Percentiles rank a stretch among this genome's conserved stretches.
Evolutionary conservation across 2,888 invertebrate genomes (phyloP).

Genomic region (Syrphus vitripennis): DNA sequence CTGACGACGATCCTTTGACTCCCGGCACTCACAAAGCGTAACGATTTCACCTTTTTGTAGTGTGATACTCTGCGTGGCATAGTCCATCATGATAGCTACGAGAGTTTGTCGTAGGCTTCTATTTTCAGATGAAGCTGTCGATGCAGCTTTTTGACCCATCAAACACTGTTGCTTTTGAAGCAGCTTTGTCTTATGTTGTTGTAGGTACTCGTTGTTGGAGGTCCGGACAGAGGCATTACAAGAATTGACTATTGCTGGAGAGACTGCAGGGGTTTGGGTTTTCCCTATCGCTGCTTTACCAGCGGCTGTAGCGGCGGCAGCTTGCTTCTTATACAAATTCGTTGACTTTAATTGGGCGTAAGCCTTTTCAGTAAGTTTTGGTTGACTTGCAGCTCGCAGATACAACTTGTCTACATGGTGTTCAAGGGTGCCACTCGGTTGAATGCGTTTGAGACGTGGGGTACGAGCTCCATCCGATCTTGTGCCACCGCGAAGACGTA

Average conservation of each 20-base stretch:
- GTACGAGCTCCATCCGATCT: constrained; percentile 87
- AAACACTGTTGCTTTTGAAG: constrained; percentile 74
- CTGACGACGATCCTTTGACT: constrained; percentile 84
- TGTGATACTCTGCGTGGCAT: constrained; percentile 84
- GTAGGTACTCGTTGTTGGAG: constrained; percentile 77
- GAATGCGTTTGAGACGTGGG: constrained; percentile 78
- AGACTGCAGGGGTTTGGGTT: constrained; percentile 64
- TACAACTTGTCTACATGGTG: constrained; percentile 88
- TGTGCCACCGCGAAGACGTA: constrained; percentile 84
- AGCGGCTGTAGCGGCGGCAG: background rate
- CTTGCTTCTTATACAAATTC: constrained; percentile 71
- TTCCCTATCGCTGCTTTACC: background rate
- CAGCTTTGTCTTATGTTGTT: constrained; percentile 72
- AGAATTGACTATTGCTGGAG: constrained; percentile 58
- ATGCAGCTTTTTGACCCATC: constrained; percentile 72
- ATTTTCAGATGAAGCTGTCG: constrained; percentile 71
- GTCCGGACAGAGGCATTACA: constrained; percentile 32
- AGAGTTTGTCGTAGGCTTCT: constrained; percentile 85
- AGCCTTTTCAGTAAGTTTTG: constrained; percentile 81
- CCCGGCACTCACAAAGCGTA: constrained; percentile 84
- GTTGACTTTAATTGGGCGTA: constrained; percentile 80
- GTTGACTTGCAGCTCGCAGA: constrained; percentile 84
- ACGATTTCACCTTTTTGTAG: constrained; percentile 90
- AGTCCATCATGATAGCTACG: constrained; percentile 87
- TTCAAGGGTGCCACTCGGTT: constrained; percentile 80